Evolutionary conservation across 53 echinoderm and acorn worm species (phyloP).

Genomic region (Zoroaster sp.): DNA sequence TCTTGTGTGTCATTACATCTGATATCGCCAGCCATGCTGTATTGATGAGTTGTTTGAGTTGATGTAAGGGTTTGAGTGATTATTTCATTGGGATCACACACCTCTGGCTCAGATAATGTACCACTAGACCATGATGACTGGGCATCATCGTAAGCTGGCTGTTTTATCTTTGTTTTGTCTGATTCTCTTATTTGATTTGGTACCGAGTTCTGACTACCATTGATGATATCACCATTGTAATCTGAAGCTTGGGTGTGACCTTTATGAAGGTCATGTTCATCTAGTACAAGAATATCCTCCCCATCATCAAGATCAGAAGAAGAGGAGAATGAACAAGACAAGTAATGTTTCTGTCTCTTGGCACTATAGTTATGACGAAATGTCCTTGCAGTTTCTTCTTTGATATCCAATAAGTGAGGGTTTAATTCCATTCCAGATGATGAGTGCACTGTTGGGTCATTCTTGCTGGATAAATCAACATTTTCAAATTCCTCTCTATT

Average conservation of each 20-base stretch:
- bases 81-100: neutral
- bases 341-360: neutral
- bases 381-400: neutral
- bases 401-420: neutral
- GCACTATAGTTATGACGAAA: neutral
- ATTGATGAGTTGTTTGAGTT: neutral
- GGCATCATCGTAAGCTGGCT: neutral
- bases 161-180: neutral
- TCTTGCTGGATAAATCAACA: neutral
- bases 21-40: too few species aligned
- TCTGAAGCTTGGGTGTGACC: neutral
- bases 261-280: neutral
- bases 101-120: neutral
- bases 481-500: neutral
- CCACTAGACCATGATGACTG: neutral
- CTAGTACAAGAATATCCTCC: neutral
- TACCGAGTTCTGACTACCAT: neutral
- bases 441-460: neutral
- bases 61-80: neutral
- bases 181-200: neutral
- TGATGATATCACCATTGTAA: neutral
- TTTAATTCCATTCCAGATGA: neutral
- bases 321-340: conserved; percentile 2
- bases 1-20: too few species aligned
- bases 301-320: neutral